Percentiles rank a stretch among this genome's conserved stretches.
Conservation (phyloP, 2,113 vertebrate species). For the Crypturellus undulatus region DNA sequence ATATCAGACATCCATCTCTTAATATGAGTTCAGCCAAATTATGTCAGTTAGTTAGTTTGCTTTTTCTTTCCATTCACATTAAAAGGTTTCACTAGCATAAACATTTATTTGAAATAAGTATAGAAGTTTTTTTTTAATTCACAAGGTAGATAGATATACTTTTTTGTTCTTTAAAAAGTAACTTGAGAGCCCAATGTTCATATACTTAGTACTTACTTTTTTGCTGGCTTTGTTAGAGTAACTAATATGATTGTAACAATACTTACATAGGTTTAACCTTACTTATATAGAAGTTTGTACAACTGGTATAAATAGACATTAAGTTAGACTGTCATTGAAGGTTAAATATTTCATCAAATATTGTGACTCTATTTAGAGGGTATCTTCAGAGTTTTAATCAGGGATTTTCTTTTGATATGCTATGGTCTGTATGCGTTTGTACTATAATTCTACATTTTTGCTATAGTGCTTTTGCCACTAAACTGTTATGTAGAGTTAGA, state of each 20-base stretch:
- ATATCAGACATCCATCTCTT: not conserved
- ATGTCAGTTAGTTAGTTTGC: not conserved
- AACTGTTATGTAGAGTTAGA: not conserved
- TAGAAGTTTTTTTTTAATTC: not conserved
- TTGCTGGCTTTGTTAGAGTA: not conserved
- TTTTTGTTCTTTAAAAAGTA: not conserved
- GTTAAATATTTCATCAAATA: not conserved
- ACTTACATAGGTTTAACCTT: not conserved
- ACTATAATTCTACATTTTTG: not conserved
- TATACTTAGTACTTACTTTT: not conserved
- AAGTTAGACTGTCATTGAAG: not conserved
- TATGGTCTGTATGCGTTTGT: not conserved
- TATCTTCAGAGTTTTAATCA: not conserved
- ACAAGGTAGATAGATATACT: not conserved
- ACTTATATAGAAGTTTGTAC: not conserved
- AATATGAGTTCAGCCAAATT: not conserved
- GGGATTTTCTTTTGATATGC: not conserved
- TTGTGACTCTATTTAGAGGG: not conserved
- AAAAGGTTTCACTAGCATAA: not conserved
- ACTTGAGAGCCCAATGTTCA: not conserved
- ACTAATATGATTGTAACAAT: not conserved
- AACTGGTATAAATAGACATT: not conserved
- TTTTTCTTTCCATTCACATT: not conserved
- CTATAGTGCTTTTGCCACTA: rapidly evolving
- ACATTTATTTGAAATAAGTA: not conserved